A percentile compares a stretch with the other conserved stretches of the same genome.
These are phyloP conservation scores for Pocillopora damicornis DNA, from an alignment of 64 coral and sea anemone species.

Conservation along the genomic window DNA sequence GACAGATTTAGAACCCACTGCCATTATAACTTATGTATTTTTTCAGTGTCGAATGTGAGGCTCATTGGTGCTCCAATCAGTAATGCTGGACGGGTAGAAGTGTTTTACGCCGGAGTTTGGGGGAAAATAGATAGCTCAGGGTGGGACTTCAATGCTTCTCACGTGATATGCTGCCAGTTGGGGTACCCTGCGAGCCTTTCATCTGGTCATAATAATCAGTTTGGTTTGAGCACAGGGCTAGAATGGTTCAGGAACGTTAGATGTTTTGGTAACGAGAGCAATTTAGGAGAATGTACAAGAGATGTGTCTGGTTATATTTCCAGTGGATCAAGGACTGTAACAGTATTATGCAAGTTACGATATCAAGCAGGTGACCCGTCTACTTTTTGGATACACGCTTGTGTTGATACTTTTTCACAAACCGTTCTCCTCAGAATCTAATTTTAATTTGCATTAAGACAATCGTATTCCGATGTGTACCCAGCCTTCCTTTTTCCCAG, in stretches of 20 bases:
- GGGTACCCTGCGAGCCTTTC: background rate
- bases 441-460: too few relatives aligned
- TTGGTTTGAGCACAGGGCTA: background rate
- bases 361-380: background rate
- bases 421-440: too few relatives aligned
- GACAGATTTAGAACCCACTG: too few relatives aligned
- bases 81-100: conserved; percentile 16
- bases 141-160: background rate
- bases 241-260: background rate
- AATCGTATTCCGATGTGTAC: too few relatives aligned
- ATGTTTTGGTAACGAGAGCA: conserved; percentile 23
- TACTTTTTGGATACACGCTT: too few relatives aligned
- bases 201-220: background rate
- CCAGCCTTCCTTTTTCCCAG: too few relatives aligned
- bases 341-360: background rate
- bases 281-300: conserved; percentile 6
- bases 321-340: background rate
- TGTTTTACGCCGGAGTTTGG: conserved; percentile 7
- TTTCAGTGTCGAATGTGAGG: background rate
- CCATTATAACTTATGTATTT: background rate
- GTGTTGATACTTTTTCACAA: too few relatives aligned
- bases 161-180: conserved; percentile 9
- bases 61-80: conserved; percentile 8
- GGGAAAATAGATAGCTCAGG: background rate
- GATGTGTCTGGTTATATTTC: background rate